Base-by-base conservation (phyloP, 2,888 invertebrate species). In the Acanthosoma haemorrhoidale region DNA sequence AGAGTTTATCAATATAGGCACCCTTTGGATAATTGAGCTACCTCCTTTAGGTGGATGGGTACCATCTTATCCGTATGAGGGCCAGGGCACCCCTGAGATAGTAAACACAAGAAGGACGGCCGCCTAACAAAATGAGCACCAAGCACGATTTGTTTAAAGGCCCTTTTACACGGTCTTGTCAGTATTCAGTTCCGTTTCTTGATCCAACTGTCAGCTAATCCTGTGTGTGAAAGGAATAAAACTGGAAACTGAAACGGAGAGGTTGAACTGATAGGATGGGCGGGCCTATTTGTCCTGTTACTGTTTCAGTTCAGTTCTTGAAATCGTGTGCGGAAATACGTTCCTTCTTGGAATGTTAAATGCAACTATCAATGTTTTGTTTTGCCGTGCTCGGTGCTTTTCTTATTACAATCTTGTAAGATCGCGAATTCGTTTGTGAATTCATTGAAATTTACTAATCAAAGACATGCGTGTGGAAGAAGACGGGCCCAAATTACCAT, bases 221-320 rank as follows among this genome's bases (percentile, higher is more conserved):
- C 8, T 13, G 36, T 13, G 13, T 13, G 11, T 36, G 13, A 36
- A 13, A 4, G 13, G 11, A 13, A 13, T 13, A 38, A 15, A 38
- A 38, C 38, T 3, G n/a, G 38, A n/a, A 4, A n/a, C 38, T 38
- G n/a, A 67, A 43, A n/a, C n/a, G n/a, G n/a, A n/a, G n/a, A n/a
- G n/a, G n/a, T n/a, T n/a, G n/a, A n/a, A 66, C 13, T 36, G 21
- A 66, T 29, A 41, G 43, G 39, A 66, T 61, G 36, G 36, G n/a
- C n/a, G n/a, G n/a, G n/a, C 25, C 1, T 9, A 63, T 4, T 36
- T 61, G 16, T 61, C 16, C n/a, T n/a, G 63, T n/a, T n/a, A n/a
- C n/a, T n/a, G n/a, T 38, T 63, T 63, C 31, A 63, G 32, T 63
- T 38, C 63, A 63, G 38, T 63, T 63, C 38, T 63, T 36, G 21